These are phyloP conservation scores for Leptopterna dolabrata DNA, from an alignment of 2,888 invertebrate genomes.

Conservation along the genomic window DNA sequence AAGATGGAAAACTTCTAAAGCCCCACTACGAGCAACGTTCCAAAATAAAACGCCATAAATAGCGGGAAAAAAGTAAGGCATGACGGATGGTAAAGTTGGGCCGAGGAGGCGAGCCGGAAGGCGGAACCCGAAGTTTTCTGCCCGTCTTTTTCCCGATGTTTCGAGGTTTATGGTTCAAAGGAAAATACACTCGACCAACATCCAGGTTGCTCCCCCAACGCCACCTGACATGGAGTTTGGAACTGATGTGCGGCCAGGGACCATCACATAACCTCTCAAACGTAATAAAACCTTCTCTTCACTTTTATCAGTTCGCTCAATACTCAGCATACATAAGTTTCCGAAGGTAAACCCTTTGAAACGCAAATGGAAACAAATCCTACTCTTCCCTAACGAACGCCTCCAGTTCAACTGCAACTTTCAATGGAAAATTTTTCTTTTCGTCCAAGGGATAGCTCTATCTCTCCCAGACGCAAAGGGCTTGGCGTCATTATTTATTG, in stretches of 20 bases:
- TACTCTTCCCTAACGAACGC: background rate
- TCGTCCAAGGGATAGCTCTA: background rate
- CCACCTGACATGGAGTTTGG: background rate
- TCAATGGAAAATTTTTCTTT: background rate
- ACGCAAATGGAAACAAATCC: background rate
- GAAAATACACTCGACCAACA: background rate
- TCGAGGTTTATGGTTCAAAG: background rate
- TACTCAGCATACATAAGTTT: background rate
- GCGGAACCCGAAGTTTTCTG: background rate
- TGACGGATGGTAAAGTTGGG: slow-evolving; percentile 31
- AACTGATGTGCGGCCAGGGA: background rate
- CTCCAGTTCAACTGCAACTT: background rate
- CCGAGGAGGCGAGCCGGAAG: background rate
- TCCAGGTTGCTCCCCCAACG: background rate
- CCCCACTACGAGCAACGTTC: background rate
- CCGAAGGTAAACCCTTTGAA: background rate
- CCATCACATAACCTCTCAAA: background rate
- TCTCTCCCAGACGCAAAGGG: background rate
- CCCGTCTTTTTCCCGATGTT: background rate
- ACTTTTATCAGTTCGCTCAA: background rate
- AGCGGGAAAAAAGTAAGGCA: background rate
- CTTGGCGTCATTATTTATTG: background rate
- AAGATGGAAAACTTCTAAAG: slow-evolving; percentile 43
- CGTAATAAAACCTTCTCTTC: background rate
- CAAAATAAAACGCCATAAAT: slow-evolving; percentile 21